Evolutionary conservation across 2,797 vertebrate species (phyloP), one percentile per base, ranked within the genome.

Genomic region (Caiman crocodilus): DNA sequence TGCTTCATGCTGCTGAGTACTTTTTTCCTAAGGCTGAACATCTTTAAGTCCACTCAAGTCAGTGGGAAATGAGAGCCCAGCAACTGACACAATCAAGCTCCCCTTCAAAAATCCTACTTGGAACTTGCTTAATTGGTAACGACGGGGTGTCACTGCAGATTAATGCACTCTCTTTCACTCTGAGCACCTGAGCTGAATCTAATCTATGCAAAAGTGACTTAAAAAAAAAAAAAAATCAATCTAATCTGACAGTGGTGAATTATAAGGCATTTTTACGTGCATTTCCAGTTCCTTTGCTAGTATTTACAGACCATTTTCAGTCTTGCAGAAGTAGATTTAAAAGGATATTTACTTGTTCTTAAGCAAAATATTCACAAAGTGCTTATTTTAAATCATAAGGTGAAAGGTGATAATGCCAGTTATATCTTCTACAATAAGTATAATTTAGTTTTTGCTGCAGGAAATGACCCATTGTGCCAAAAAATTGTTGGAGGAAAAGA

Each of bases 141-240:
- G 96, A 96, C 96, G 93, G 93, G 89, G 89, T 0, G 81, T 94
- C 96, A 94, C 76, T 88, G 93, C 85, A 81, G 85, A 97, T 97
- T 95, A 97, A 96, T 8, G 75, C 76, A 94, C 79, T 73, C 90
- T 84, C 83, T 92, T 95, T 96, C 91, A 90, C 83, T 86, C 7
- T 89, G 88, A 94, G 85, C 94, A 96, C 95, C 95, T 97, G 94
- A 96, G 76, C 64, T 95, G 93, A 96, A 92, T 93, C 74, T 95
- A 92, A 95, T 95, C 93, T 93, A 59, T 79, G 93, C 74, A 57
- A 17, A 94, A 95, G 85, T 89, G 93, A 89, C 91, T 91, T 5
- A 35, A 35, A 35, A 32, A 93, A 35, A 35, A 35, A 35, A 32
- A 93, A 94, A 96, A 94, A 94, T 94, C 95, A 96, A 96, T 95